Percentiles rank a stretch among this genome's conserved stretches.
phyloP scores from a whole-genome alignment of 2,113 vertebrate genomes.

The Barbus barbus region DNA sequence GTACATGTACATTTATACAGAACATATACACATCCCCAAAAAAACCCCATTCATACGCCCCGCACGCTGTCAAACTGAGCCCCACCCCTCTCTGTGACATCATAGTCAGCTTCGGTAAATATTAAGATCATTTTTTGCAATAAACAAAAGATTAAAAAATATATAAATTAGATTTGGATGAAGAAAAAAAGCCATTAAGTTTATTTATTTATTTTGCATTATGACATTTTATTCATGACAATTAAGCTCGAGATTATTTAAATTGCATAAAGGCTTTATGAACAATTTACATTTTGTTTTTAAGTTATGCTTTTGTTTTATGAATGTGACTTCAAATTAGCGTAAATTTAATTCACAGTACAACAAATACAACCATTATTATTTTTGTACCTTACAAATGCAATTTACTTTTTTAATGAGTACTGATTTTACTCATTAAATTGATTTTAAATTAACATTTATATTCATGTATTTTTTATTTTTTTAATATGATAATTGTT shows the following conservation, averaged over 20 bases:
- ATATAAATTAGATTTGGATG: not conserved
- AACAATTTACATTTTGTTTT: not conserved
- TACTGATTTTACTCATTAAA: too few species aligned
- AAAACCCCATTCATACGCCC: conserved; percentile 45
- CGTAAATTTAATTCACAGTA: not conserved
- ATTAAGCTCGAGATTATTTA: not conserved
- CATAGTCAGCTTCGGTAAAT: conserved; percentile 46
- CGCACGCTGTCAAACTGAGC: conserved; percentile 4
- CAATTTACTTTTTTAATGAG: not conserved
- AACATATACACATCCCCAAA: conserved; percentile 67
- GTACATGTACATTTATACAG: conserved; percentile 65
- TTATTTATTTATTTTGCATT: not conserved
- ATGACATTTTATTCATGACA: not conserved
- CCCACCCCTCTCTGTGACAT: conserved; percentile 27
- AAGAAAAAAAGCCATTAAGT: not conserved
- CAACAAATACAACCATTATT: not conserved
- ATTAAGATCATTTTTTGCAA: not conserved
- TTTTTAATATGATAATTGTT: not conserved
- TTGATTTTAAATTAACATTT: not conserved
- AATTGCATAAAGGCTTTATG: not conserved
- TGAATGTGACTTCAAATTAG: not conserved
- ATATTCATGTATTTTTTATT: not conserved
- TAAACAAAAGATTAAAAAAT: not conserved
- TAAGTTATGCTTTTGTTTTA: not conserved
- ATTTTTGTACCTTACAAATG: not conserved